These are phyloP conservation scores for Phoebastria nigripes DNA, from an alignment of 2,797 vertebrate species.

Conservation along the genomic window DNA sequence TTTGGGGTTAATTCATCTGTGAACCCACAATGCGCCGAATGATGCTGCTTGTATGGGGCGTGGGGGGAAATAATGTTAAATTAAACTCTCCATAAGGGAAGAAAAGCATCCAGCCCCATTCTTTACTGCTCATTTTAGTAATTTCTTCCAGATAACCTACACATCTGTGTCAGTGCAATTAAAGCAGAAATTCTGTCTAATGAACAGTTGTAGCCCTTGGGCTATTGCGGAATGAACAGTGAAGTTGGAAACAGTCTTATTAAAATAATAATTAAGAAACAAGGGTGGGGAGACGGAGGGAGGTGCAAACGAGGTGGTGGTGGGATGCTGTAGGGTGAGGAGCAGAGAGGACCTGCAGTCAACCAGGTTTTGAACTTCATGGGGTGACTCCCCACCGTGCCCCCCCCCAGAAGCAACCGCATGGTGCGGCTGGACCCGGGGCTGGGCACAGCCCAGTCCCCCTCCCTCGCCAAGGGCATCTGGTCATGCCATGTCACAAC, in stretches of 20 bases:
- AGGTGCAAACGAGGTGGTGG: background rate
- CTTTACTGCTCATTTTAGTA: background rate
- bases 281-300: background rate
- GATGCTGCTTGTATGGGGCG: background rate
- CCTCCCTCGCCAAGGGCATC: background rate
- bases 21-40: fast-evolving
- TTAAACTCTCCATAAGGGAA: background rate
- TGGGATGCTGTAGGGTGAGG: background rate
- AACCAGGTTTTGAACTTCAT: background rate
- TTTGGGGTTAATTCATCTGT: background rate
- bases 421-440: fast-evolving
- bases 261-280: slow-evolving; percentile 62
- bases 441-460: background rate
- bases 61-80: background rate
- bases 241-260: slow-evolving; percentile 40
- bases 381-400: background rate
- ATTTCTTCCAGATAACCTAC: slow-evolving; percentile 61
- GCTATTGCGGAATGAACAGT: slow-evolving; percentile 35
- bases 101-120: background rate
- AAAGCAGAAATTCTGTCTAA: slow-evolving; percentile 64
- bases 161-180: slow-evolving; percentile 58
- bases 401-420: fast-evolving
- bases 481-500: background rate
- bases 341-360: background rate
- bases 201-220: slow-evolving; percentile 62